Evolutionary conservation across 2,113 vertebrate genomes (phyloP).

Genomic region (Corvus moneduloides): DNA sequence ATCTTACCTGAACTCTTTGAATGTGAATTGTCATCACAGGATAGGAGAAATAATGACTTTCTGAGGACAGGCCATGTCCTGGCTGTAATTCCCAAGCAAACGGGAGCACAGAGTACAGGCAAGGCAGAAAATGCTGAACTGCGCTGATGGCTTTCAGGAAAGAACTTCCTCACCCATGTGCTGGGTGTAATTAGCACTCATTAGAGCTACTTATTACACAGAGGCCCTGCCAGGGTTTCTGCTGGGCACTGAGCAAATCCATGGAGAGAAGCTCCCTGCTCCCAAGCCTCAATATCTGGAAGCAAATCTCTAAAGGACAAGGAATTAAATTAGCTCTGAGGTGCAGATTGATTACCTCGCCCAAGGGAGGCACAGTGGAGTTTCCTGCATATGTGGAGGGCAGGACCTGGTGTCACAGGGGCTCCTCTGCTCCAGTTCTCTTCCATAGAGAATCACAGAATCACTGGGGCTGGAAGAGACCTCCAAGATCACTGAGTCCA

Average conservation of each 20-base stretch:
- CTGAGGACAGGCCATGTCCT: not conserved
- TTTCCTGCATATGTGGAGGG: rapidly evolving
- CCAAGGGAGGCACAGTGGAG: not conserved
- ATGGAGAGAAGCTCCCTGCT: not conserved
- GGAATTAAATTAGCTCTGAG: not conserved
- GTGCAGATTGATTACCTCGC: not conserved
- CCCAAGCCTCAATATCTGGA: not conserved
- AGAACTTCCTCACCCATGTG: not conserved
- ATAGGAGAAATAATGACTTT: not conserved
- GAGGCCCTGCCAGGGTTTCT: not conserved
- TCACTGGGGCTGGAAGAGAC: not conserved
- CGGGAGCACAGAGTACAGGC: not conserved
- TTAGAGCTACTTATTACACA: not conserved
- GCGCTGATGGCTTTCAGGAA: not conserved
- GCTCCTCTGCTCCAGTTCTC: not conserved
- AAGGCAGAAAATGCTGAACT: not conserved
- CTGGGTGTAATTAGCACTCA: constrained; percentile 6
- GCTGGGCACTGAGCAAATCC: not conserved
- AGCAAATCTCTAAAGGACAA: not conserved
- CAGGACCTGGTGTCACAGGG: not conserved
- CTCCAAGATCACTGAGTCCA: not conserved
- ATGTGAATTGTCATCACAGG: not conserved
- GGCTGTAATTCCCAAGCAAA: not conserved
- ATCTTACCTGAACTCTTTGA: not conserved
- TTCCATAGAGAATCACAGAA: not conserved